Evolutionary conservation across 2,113 vertebrate genomes (phyloP), one percentile per base, ranked within the genome.

Genomic region (Podarcis raffonei): DNA sequence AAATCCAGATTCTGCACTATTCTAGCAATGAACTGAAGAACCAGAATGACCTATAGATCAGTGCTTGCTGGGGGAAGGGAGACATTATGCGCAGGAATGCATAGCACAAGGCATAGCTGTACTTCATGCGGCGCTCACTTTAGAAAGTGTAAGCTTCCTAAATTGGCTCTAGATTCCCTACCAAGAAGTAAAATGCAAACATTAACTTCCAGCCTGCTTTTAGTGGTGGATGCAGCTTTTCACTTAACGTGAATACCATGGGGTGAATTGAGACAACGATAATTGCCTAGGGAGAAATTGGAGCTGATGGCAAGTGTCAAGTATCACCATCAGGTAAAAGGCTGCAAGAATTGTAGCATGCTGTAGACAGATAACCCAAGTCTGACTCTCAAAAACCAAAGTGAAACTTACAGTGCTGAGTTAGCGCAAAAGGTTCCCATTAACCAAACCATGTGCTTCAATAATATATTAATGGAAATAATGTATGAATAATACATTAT

Each of bases 131-230:
- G 35, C 27, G 11, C 30, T 35, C 2, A 68, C 22, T 78, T 42
- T 42, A 53, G 48, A 53, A 53, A 79, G 22, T 69, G 42, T 27
- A 18, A 59, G 65, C 32, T 53, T 69, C n/a, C 27, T 78, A 78
- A 77, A 69, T 48, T 85, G 53, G 25, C 35, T 85, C 13, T 57
- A 77, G 8, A 65, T 30, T 39, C 62, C 39, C 27, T 79, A 48
- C 25, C n/a, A 87, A 80, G 18, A 69, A 20, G 39, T 27, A 69
- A 79, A 69, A 80, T 80, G 30, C 20, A 79, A 35, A 79, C 57
- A 65, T 85, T 62, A 85, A 22, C 25, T 75, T 62, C 71, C 82
- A 71, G 27, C 27, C 71, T 85, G 72, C 53, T 85, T 83, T 85
- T 85, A 76, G 11, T 76, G 18, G 53, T 30, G 57, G 32, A 76